These are phyloP conservation scores for Tenualosa ilisha DNA, from an alignment of 2,797 vertebrate species.

Conservation along the genomic window DNA sequence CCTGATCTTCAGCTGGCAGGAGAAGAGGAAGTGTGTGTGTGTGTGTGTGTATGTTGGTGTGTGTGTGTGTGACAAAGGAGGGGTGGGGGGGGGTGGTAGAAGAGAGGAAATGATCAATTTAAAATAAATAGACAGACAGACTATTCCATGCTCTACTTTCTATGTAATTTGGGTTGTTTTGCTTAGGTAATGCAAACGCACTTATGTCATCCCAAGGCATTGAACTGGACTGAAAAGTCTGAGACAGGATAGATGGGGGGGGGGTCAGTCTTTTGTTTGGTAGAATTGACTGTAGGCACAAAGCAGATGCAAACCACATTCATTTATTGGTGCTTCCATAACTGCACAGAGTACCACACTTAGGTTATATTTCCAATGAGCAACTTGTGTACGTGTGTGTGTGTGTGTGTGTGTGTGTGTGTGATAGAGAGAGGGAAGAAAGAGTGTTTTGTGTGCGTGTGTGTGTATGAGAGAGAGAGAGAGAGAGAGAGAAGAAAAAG, in stretches of 20 bases:
- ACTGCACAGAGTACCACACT: slow-evolving; percentile 29
- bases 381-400: neutral
- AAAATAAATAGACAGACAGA: neutral
- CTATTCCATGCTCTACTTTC: neutral
- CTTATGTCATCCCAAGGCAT: neutral
- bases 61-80: neutral
- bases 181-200: neutral
- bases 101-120: neutral
- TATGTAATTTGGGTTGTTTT: neutral
- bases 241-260: neutral
- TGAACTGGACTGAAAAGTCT: neutral
- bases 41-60: neutral
- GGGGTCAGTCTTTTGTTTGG: neutral
- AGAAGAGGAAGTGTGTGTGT: neutral
- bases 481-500: too few relatives aligned
- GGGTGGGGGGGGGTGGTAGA: neutral
- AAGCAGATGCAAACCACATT: slow-evolving; percentile 45
- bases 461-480: neutral
- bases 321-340: slow-evolving; percentile 48
- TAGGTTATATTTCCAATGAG: slow-evolving; percentile 8
- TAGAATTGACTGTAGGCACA: neutral
- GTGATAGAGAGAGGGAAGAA: too few relatives aligned
- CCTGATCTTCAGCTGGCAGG: neutral
- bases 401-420: neutral
- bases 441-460: neutral